Evolutionary conservation across 2,797 vertebrate genomes (phyloP), one percentile per base, ranked within the genome.

Genomic region (Sphenodon punctatus): DNA sequence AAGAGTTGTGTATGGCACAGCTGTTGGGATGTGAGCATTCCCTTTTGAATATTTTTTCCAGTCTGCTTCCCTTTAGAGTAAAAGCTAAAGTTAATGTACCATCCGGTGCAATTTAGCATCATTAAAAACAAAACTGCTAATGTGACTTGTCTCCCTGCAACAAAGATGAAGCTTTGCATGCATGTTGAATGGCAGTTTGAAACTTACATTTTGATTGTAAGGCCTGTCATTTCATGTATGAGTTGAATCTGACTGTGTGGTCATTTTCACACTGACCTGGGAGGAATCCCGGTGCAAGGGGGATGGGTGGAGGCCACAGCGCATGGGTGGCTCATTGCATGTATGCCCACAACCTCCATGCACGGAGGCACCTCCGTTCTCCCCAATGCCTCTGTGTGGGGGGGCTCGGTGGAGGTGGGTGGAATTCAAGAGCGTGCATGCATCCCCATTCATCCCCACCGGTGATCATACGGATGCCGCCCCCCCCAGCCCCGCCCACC

Each of bases 71-170:
- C 51, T 64, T 76, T 53, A 55, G 48, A 58, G 36, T 32, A 78
- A 68, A 56, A 79, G 25, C 58, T 80, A 58, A 89, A 90, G 32
- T 75, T 77, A 81, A 81, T 42, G 36, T 41, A 77, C 36, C n/a
- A 75, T 63, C 8, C 5, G 80, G 46, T 79, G 77, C 12, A 67
- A 6, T 83, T 88, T 84, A 53, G 15, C 67, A 45, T 70, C 74
- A 81, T 83, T 87, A 70, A 88, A 63, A 89, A 58, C 5, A 30
- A 64, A 84, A 55, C 74, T 48, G 25, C 64, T 82, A 32, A 59
- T 46, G 20, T 70, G 13, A 58, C 82, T 42, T 75, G 27, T 48
- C 45, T 80, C 3, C 65, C 61, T 87, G 32, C 73, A 80, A 55
- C 74, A 83, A 51, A 70, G 20, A 73, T 66, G 23, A 56, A 4